phyloP scores from a whole-genome alignment of 2,888 invertebrate genomes.

The Calliopum simillimum region DNA sequence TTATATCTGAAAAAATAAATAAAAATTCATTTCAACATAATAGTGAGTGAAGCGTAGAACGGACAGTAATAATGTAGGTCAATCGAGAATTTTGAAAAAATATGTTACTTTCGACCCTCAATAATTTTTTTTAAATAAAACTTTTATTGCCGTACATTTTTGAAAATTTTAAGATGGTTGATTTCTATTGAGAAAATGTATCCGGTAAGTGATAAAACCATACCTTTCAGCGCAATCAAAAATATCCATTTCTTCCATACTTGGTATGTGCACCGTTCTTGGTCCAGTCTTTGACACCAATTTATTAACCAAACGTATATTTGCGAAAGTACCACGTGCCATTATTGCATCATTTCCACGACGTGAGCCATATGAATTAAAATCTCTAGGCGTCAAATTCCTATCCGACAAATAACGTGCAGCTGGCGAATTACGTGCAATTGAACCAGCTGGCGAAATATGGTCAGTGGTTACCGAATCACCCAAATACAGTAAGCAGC shows the following conservation, averaged over 20 bases:
- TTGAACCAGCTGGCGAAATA: constrained; percentile 98
- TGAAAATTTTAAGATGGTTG: too few species aligned
- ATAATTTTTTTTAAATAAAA: too few species aligned
- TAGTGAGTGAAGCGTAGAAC: too few species aligned
- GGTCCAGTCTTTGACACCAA: constrained; percentile 84
- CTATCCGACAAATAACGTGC: constrained; percentile 64
- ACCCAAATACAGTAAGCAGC: constrained; percentile 87
- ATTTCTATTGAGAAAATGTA: too few species aligned
- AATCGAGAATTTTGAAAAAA: too few species aligned
- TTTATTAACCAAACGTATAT: constrained; percentile 95
- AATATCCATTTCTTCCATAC: constrained; percentile 91
- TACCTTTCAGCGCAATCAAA: constrained; percentile 91
- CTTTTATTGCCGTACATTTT: too few species aligned
- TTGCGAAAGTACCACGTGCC: constrained; percentile 98
- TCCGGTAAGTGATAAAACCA: too few species aligned
- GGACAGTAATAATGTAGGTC: too few species aligned
- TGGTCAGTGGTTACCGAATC: constrained; percentile 99
- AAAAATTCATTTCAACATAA: neutral
- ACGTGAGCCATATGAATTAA: constrained; percentile 98
- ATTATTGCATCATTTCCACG: constrained; percentile 98
- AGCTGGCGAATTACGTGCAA: constrained; percentile 94
- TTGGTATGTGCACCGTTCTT: constrained; percentile 87
- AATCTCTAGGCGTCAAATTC: constrained; percentile 86
- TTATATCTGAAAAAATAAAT: constrained; percentile 71
- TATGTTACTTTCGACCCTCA: too few species aligned